A percentile compares a stretch with the other conserved stretches of the same genome.
These are phyloP conservation scores for Macrophya annulata DNA, from an alignment of 2,888 invertebrate species.

Conservation along the genomic window DNA sequence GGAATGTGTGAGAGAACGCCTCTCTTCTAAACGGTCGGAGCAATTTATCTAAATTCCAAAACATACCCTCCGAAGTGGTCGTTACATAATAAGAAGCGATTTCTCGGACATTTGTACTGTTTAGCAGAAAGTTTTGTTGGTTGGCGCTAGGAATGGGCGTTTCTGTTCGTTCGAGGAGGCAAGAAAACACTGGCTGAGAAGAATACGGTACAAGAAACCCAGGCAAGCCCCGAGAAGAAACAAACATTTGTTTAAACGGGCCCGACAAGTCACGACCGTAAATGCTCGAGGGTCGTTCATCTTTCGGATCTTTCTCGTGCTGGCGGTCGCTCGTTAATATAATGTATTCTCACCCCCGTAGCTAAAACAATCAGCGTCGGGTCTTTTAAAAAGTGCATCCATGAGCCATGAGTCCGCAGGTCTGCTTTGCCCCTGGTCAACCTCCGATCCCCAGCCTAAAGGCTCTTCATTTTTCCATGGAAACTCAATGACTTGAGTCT, in stretches of 20 bases:
- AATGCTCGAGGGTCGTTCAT: slow-evolving; percentile 74
- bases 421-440: slow-evolving; percentile 16
- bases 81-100: slow-evolving; percentile 30
- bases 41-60: slow-evolving; percentile 44
- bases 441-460: slow-evolving; percentile 10
- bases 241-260: slow-evolving; percentile 76
- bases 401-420: not conserved
- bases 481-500: not conserved
- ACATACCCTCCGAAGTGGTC: slow-evolving; percentile 9
- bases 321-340: slow-evolving; percentile 71
- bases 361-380: slow-evolving; percentile 72
- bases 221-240: slow-evolving; percentile 60
- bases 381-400: slow-evolving; percentile 36
- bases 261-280: slow-evolving; percentile 72
- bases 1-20: not conserved
- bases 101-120: slow-evolving; percentile 47
- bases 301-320: slow-evolving; percentile 66
- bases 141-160: slow-evolving; percentile 63
- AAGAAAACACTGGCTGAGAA: slow-evolving; percentile 52
- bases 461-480: slow-evolving; percentile 13
- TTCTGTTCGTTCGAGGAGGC: slow-evolving; percentile 58
- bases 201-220: slow-evolving; percentile 38
- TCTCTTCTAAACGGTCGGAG: not conserved
- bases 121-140: slow-evolving; percentile 31
- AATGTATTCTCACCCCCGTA: slow-evolving; percentile 74